Conservation (phyloP, 2,113 vertebrate species). For the Prunella fulvescens region DNA sequence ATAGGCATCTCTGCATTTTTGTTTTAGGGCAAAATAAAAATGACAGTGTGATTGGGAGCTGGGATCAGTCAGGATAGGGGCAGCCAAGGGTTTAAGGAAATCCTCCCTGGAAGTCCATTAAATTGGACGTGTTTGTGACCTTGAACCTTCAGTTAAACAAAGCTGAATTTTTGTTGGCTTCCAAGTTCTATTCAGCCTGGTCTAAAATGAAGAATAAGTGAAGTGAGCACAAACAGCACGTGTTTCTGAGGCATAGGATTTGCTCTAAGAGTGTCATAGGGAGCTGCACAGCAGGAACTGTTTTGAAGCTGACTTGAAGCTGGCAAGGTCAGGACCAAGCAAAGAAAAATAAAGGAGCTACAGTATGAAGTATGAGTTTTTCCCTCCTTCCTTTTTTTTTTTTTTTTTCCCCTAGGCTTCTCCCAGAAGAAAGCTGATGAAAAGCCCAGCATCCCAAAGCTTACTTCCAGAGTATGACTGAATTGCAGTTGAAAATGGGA, state of each 20-base stretch:
- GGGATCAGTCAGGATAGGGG: not conserved
- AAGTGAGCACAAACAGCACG: not conserved
- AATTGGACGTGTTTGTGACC: not conserved
- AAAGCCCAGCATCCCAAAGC: not conserved
- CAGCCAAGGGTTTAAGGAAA: not conserved
- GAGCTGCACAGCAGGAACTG: constrained; percentile 12
- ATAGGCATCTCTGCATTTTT: not conserved
- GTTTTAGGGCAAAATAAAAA: not conserved
- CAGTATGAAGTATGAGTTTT: not conserved
- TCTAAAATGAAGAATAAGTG: not conserved
- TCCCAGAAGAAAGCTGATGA: not conserved
- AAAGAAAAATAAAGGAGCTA: not conserved
- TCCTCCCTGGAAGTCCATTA: not conserved
- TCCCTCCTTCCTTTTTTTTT: not conserved
- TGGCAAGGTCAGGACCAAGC: not conserved
- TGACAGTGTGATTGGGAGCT: not conserved
- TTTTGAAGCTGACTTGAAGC: not conserved
- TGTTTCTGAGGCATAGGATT: not conserved
- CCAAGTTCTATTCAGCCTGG: not conserved
- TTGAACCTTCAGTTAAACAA: not conserved
- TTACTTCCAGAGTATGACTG: not conserved
- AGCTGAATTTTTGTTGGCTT: not conserved
- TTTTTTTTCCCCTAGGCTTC: not conserved
- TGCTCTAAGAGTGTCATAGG: not conserved
- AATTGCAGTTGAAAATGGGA: not conserved